Base-by-base conservation (phyloP, 2,113 vertebrate genomes). In the Trinectes maculatus region DNA sequence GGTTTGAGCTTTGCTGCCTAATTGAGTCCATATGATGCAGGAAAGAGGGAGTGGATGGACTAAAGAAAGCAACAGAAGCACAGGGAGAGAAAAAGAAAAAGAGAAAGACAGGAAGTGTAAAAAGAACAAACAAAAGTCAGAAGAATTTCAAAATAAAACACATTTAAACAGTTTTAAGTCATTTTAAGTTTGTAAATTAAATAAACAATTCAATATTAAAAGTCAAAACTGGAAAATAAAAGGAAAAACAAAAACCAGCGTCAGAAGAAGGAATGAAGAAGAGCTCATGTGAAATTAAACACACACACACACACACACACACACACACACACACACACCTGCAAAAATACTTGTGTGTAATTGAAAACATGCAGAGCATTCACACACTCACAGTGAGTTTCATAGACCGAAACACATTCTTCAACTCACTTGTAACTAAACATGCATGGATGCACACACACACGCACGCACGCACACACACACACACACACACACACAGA, bases 1-100 rank as follows among this genome's bases (percentile, higher is more conserved):
- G 93, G 91, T 92, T 93, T 91, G 91, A 91, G 94, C 94, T 93
- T 93, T 92, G 94, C 87, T 91, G 87, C 86, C 74, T 97, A 96
- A 97, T 96, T 93, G 92, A 93, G 88, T 96, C 93, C 95, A 98
- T 89, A 94, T 94, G 95, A 96, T 88, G 82, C 77, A 42, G 19
- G 31, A 49, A 82, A 56, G 33, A 42, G 36, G 43, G 44, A 25
- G 16, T 42, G 69, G 46, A 71, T 54, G 58, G 7, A 47, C 15
- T 43, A 18, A 66, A 22, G 7, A 24, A 6, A 11, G 13, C 18
- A 6, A 49, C 9, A 26, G n/a, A 56, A 16, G 46, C n/a, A 36
- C 15, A 37, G 21, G 9, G n/a, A 44, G 47, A 34, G 11, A 54
- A 39, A 36, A 18, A 46, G 22, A 42, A 57, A 4, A 9, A 42